Evolutionary conservation across 1,140 invertebrate genomes (phyloP), one percentile per base, ranked within the genome.

Genomic region (Aphaenogaster rudis): DNA sequence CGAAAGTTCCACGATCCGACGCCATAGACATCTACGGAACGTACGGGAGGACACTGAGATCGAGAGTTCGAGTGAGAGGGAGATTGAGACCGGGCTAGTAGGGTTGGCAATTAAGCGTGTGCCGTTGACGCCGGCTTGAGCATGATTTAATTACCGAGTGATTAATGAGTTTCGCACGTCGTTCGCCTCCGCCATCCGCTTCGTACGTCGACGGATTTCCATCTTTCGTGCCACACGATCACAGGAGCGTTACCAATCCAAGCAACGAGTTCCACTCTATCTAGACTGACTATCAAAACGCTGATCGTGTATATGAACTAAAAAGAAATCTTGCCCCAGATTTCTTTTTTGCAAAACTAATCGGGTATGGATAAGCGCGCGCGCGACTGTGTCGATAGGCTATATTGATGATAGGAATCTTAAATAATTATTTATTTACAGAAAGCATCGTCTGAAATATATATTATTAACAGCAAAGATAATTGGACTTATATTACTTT

Each of bases 91-190:
- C 21, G 17, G 63, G 36, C 61, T 81, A 77, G 84, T 67, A 88
- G 88, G 86, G 86, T 67, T 91, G 78, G 92, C 91, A 92, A 91
- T 88, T 92, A 91, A 89, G 90, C 91, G 88, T 88, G 88, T 93
- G 90, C 88, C 87, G 92, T 93, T 91, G 92, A 94, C 91, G 93
- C 86, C 85, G 85, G 69, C 92, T 90, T 88, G 90, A 92, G 91
- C 90, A 91, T 93, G 93, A 94, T 94, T 93, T 94, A 93, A 94
- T 94, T 93, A 94, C 91, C 88, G 59, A 77, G 85, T 93, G 93
- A 94, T 94, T 94, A 94, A 93, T 92, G 93, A 92, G 90, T 93
- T 89, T 90, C 88, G 81, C 67, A 77, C 80, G 76, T 88, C 88
- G 88, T 77, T 81, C 33, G 64, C 36, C 63, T 45, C 52, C 48